Conservation (phyloP, 2,797 vertebrate genomes). For the Podarcis siculus region DNA sequence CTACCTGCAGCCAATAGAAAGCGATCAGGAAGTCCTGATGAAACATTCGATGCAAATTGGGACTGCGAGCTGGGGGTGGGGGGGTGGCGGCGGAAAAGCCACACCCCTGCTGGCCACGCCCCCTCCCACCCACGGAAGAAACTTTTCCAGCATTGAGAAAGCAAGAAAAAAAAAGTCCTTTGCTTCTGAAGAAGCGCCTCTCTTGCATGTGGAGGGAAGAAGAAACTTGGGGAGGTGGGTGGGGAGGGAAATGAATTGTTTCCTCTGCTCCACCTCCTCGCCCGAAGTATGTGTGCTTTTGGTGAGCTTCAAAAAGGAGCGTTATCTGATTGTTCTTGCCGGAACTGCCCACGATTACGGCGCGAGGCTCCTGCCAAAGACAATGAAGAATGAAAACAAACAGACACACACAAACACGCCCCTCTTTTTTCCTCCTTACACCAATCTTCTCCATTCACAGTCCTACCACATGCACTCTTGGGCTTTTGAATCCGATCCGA, state of each 20-base stretch:
- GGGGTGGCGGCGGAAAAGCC: slow-evolving; percentile 50
- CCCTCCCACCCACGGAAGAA: background rate
- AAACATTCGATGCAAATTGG: slow-evolving; percentile 58
- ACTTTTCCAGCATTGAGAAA: background rate
- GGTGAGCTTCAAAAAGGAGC: background rate
- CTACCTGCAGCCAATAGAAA: slow-evolving; percentile 65
- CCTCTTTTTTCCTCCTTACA: no score
- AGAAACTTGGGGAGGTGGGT: background rate
- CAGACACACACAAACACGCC: background rate
- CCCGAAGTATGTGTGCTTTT: background rate
- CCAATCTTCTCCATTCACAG: background rate
- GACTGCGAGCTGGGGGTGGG: background rate
- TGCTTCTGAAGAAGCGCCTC: background rate
- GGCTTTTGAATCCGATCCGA: background rate
- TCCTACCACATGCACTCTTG: no score
- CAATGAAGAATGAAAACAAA: background rate
- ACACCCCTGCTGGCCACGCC: slow-evolving; percentile 51
- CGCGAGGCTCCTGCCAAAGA: background rate
- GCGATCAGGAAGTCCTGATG: slow-evolving; percentile 69
- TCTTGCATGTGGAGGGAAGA: background rate
- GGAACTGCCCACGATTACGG: background rate
- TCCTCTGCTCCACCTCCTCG: background rate
- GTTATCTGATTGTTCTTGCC: background rate
- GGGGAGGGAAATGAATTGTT: background rate
- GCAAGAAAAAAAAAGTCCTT: no score